These are phyloP conservation scores for Carollia perspicillata DNA, from an alignment of 2,113 vertebrate genomes.

Conservation along the genomic window DNA sequence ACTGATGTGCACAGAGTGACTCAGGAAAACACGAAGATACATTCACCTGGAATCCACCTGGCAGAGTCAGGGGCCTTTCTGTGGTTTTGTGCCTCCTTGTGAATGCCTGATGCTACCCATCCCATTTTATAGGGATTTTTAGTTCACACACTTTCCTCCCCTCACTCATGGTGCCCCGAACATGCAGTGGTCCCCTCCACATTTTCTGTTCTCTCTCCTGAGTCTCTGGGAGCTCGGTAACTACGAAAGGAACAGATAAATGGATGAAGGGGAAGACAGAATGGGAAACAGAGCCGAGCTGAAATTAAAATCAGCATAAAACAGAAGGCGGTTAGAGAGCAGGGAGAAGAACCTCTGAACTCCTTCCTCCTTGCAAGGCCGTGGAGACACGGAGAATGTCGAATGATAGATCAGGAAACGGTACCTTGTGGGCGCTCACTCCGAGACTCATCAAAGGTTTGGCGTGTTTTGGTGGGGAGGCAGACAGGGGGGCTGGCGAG, in stretches of 20 bases:
- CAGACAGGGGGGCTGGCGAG: no score
- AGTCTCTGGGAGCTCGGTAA: background rate
- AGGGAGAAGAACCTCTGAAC: background rate
- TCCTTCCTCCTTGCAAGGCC: background rate
- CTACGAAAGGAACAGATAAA: background rate
- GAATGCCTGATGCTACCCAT: background rate
- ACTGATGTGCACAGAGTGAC: conserved; percentile 57
- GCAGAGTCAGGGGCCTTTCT: background rate
- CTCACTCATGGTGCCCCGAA: background rate
- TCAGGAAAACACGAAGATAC: conserved; percentile 55
- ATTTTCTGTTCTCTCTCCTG: background rate
- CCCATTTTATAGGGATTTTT: background rate
- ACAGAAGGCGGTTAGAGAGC: conserved; percentile 37
- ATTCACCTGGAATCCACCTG: background rate
- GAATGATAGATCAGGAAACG: background rate
- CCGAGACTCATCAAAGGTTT: no score
- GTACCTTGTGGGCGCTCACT: background rate
- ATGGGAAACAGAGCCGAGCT: background rate
- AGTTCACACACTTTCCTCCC: background rate
- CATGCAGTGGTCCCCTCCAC: background rate
- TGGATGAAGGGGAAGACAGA: conserved; percentile 16
- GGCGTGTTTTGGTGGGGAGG: no score
- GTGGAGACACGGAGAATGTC: background rate
- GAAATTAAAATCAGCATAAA: background rate
- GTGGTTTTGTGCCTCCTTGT: background rate